Evolutionary conservation across 2,113 vertebrate genomes (phyloP).

Genomic region (Phainopepla nitens): DNA sequence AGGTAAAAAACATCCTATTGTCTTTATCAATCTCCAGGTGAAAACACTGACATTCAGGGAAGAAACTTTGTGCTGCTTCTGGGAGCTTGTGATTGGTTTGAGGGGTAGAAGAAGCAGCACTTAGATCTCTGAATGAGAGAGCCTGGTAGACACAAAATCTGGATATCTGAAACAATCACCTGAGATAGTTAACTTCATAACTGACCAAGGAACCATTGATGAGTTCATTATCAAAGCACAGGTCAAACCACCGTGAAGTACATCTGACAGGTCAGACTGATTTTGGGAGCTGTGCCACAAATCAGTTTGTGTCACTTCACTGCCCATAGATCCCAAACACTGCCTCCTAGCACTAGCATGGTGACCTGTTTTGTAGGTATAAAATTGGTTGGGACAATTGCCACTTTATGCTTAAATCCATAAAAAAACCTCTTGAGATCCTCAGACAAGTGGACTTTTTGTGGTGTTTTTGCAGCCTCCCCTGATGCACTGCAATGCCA

Average conservation of each 20-base stretch:
- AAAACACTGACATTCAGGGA: not conserved
- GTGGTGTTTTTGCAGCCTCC: not conserved
- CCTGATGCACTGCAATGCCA: not conserved
- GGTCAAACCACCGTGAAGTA: not conserved
- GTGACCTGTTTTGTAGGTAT: not conserved
- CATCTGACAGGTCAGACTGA: not conserved
- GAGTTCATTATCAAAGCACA: not conserved
- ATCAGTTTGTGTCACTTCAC: too few species aligned
- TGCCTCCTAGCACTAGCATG: not conserved
- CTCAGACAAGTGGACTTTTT: not conserved
- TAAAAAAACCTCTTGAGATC: not conserved
- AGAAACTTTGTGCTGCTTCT: not conserved
- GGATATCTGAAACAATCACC: not conserved
- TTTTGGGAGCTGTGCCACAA: not conserved
- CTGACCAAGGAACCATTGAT: not conserved
- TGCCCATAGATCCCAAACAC: not conserved
- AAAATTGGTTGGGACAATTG: not conserved
- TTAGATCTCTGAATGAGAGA: not conserved
- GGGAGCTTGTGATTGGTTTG: not conserved
- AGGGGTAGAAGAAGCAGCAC: not conserved
- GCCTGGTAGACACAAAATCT: not conserved
- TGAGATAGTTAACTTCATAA: not conserved
- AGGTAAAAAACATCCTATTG: not conserved
- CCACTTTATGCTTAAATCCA: not conserved
- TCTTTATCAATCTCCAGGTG: not conserved